Evolutionary conservation across 2,113 vertebrate species (phyloP).

Genomic region (Pogona vitticeps): DNA sequence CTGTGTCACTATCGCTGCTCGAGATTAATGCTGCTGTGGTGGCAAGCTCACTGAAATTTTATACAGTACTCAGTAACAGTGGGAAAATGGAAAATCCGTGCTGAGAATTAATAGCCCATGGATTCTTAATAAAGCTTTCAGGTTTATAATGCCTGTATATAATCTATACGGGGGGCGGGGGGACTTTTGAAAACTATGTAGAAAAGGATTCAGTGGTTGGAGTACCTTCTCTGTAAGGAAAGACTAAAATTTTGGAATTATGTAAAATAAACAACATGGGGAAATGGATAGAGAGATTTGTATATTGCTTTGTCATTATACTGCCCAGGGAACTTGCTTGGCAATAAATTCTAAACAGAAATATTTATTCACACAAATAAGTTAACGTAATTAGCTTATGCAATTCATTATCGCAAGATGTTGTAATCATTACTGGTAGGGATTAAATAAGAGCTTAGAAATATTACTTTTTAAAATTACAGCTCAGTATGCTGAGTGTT

Average conservation of each 20-base stretch:
- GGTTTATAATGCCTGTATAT: background rate
- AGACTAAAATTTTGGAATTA: background rate
- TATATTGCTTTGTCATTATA: background rate
- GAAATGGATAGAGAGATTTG: too few species aligned
- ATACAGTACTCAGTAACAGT: background rate
- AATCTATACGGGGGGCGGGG: background rate
- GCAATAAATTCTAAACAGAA: background rate
- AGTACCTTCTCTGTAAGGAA: background rate
- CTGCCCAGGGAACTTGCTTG: background rate
- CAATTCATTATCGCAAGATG: background rate
- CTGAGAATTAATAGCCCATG: background rate
- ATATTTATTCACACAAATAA: background rate
- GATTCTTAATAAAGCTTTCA: background rate
- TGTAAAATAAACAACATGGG: background rate
- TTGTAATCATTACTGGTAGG: background rate
- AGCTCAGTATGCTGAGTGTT: too few species aligned
- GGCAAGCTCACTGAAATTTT: background rate
- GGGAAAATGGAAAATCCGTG: background rate
- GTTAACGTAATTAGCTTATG: too few species aligned
- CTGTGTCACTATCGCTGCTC: background rate
- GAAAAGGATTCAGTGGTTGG: background rate
- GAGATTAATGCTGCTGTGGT: background rate
- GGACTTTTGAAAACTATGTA: too few species aligned
- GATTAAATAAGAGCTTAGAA: too few species aligned
- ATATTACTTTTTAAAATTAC: too few species aligned